Percentiles rank a stretch among this genome's conserved stretches.
These are phyloP conservation scores for Catharus ustulatus DNA, from an alignment of 2,797 vertebrate species.

Conservation along the genomic window DNA sequence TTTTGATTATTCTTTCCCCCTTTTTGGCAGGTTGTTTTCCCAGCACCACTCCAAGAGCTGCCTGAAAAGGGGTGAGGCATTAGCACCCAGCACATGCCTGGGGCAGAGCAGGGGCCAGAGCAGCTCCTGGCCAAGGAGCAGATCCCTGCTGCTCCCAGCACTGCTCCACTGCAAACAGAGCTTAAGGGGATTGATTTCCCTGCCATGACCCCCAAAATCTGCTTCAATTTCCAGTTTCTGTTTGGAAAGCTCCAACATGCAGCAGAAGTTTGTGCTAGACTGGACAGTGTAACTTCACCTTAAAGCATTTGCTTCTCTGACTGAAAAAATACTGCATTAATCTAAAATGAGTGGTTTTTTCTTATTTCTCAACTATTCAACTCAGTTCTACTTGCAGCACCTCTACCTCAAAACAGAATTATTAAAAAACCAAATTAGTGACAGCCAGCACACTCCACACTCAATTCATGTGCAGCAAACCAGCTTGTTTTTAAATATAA, in stretches of 20 bases:
- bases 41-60: neutral
- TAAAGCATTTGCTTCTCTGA: rapidly evolving
- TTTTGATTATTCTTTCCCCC: neutral
- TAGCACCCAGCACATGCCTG: neutral
- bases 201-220: neutral
- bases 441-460: neutral
- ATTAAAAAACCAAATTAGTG: neutral
- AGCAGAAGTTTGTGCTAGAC: neutral
- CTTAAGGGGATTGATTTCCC: neutral
- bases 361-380: neutral
- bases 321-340: neutral
- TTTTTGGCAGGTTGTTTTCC: neutral
- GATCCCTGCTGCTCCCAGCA: neutral
- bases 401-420: neutral
- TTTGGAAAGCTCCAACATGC: neutral
- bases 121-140: neutral
- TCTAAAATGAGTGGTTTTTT: neutral
- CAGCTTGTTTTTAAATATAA: neutral
- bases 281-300: rapidly evolving
- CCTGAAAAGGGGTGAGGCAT: neutral
- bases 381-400: neutral
- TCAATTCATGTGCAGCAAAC: neutral
- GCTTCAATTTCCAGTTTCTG: neutral
- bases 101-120: neutral
- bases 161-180: neutral